These are phyloP conservation scores for Megaceryle torquata DNA, from an alignment of 2,113 vertebrate species.

Conservation along the genomic window DNA sequence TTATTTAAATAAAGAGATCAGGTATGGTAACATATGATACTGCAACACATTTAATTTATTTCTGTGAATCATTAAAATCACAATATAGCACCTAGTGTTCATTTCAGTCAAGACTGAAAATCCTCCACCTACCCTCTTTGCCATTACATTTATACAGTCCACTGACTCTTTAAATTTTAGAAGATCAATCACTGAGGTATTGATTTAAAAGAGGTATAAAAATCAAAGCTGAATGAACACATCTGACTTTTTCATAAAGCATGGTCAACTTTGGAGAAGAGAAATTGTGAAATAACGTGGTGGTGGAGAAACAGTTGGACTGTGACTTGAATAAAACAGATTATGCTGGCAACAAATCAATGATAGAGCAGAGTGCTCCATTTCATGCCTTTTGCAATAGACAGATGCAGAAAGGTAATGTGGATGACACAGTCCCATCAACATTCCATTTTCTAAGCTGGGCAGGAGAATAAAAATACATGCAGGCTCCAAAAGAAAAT, in stretches of 20 bases:
- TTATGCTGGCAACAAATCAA: conserved; percentile 68
- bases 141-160: conserved; percentile 24
- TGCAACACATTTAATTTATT: neutral
- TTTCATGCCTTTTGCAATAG: conserved; percentile 65
- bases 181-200: conserved; percentile 60
- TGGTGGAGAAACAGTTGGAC: conserved; percentile 57
- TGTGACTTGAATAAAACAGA: conserved; percentile 72
- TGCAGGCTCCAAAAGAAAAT: conserved; percentile 20
- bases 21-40: neutral
- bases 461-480: conserved; percentile 8
- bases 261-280: conserved; percentile 62
- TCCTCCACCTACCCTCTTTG: conserved; percentile 2
- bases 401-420: conserved; percentile 54
- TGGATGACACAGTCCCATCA: conserved; percentile 52
- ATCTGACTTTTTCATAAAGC: conserved; percentile 69
- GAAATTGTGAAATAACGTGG: conserved; percentile 65
- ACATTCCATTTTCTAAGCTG: conserved; percentile 55
- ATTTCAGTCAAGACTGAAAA: conserved; percentile 46
- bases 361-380: conserved; percentile 34
- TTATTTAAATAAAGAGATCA: conserved; percentile 34
- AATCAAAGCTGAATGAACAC: conserved; percentile 67
- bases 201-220: conserved; percentile 67
- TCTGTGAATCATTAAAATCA: conserved; percentile 15
- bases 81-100: conserved; percentile 10
- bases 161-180: conserved; percentile 55